Evolutionary conservation across 2,888 invertebrate species (phyloP).

Genomic region (Odontomyia ornata): DNA sequence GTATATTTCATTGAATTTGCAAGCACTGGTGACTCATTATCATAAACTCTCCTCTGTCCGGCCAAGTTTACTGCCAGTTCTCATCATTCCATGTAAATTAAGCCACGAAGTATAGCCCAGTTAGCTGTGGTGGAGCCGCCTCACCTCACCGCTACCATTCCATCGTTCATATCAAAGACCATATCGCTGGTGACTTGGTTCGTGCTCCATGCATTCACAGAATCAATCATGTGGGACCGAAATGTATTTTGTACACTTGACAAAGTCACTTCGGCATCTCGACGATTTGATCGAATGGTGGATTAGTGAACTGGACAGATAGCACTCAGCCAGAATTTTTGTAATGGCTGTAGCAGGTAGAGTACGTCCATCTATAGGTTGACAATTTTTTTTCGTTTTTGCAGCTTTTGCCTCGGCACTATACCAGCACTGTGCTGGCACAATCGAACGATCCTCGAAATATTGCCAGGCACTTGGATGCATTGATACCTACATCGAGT

Average conservation of each 20-base stretch:
- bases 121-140: not conserved
- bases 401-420: not conserved
- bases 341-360: not conserved
- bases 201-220: conserved; percentile 37
- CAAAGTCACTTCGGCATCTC: conserved; percentile 45
- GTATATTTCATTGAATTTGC: conserved; percentile 45
- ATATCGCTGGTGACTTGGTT: not conserved
- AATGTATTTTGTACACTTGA: conserved; percentile 49
- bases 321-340: conserved; percentile 12
- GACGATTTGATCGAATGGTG: conserved; percentile 44
- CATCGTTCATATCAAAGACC: not conserved
- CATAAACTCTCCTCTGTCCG: not conserved
- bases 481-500: not conserved
- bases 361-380: not conserved
- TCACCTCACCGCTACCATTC: not conserved
- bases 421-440: not conserved
- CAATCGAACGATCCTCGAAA: conserved; percentile 13
- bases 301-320: conserved; percentile 15
- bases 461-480: conserved; percentile 26
- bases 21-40: not conserved
- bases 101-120: conserved; percentile 42
- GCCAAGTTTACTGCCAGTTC: conserved; percentile 2
- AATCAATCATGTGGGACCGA: conserved; percentile 48
- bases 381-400: not conserved
- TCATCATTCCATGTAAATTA: conserved; percentile 47